Conservation (phyloP, 2,113 vertebrate species). For the Notarius lentiginosus region DNA sequence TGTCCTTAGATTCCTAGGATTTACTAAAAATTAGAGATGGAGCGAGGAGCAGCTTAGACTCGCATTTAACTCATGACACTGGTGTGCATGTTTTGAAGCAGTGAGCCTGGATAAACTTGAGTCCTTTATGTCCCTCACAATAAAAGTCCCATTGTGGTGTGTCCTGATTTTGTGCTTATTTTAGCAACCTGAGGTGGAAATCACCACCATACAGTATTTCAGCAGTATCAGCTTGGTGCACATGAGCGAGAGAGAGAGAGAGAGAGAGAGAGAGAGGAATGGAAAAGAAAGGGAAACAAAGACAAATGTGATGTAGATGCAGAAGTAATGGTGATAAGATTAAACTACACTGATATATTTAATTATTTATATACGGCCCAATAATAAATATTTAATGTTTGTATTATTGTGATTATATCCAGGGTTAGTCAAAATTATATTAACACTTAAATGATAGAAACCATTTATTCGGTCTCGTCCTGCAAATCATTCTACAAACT, state of each 20-base stretch:
- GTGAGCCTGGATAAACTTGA: neutral
- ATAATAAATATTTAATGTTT: neutral
- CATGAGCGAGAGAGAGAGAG: neutral
- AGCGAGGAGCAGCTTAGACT: too few relatives aligned
- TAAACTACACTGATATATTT: neutral
- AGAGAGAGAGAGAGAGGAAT: neutral
- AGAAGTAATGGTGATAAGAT: neutral
- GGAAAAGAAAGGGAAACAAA: neutral
- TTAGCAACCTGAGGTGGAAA: neutral
- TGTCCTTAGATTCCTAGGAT: too few relatives aligned
- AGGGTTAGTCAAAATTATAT: too few relatives aligned
- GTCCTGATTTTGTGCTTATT: neutral
- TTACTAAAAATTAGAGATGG: neutral
- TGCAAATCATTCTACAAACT: too few relatives aligned
- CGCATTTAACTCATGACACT: too few relatives aligned
- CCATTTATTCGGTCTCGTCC: too few relatives aligned
- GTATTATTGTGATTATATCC: neutral
- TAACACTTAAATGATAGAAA: too few relatives aligned
- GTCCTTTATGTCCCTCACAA: neutral
- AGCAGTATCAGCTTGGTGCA: neutral
- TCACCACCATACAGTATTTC: neutral
- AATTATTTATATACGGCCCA: neutral
- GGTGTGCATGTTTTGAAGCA: neutral
- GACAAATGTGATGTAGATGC: neutral
- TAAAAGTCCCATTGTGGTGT: neutral